Evolutionary conservation across 2,888 invertebrate species (phyloP), one percentile per base, ranked within the genome.

Genomic region (Alitta virens): DNA sequence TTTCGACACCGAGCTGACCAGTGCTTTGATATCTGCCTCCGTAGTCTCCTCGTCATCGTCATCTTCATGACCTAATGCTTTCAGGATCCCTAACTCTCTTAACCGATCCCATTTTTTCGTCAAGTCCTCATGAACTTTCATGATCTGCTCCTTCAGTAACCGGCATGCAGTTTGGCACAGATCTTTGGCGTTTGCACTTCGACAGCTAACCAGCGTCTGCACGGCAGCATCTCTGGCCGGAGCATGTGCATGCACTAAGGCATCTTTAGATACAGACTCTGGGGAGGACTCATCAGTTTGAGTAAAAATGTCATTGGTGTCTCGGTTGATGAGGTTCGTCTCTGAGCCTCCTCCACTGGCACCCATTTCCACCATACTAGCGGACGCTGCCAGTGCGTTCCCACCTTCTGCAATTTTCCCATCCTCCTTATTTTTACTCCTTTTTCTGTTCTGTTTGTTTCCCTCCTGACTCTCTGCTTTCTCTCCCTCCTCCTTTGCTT

Each of bases 141-240:
- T 21, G 52, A 63, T 63, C 50, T 63, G 63, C 23, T 63, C 58
- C 54, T 54, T 60, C 2, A 60, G 54, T 3, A 53, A 40, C 2
- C 50, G 18, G 40, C 61, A 61, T 1, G 56, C 55, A 33, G 54
- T 27, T 50, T 61, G 61, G 25, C 61, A 86, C 63, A 94, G 84
- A 84, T 95, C 94, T 27, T 60, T 60, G 43, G 60, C 60, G 2
- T 52, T 46, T 7, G 46, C 46, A 46, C 46, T 46, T 7, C 21
- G n/a, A 3, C 3, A 3, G 46, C 21, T 46, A 3, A 46, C 18
- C n/a, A 21, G 3, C 9, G 46, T 21, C n/a, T 46, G 46, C 5
- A 46, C 21, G 5, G 46, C 46, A 7, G n/a, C 18, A n/a, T n/a
- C 21, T 16, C 46, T 46, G 5, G 46, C 46, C 3, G 18, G 18